phyloP scores from a whole-genome alignment of 1,140 invertebrate species.

The Pygmarrhopalites habei region DNA sequence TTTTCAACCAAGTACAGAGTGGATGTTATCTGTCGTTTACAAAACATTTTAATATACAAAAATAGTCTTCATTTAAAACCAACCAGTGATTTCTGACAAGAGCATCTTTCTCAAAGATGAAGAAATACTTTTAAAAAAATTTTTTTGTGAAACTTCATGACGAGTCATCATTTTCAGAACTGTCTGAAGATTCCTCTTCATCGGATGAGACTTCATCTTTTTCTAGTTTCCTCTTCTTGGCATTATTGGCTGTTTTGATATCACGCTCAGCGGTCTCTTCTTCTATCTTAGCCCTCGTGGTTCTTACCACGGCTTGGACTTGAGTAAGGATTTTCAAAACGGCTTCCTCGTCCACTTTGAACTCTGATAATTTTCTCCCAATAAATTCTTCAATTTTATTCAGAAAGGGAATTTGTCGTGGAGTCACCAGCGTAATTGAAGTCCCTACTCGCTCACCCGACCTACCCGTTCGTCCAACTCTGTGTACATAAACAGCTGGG shows the following conservation, averaged over 20 bases:
- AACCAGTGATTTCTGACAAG: too few species aligned
- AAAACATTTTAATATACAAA: too few species aligned
- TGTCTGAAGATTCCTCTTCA: not conserved
- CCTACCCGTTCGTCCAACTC: slow-evolving; percentile 91
- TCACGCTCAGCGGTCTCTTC: slow-evolving; percentile 7
- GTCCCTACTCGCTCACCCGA: slow-evolving; percentile 68
- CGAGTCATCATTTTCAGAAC: too few species aligned
- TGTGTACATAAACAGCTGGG: slow-evolving; percentile 91
- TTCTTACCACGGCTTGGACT: slow-evolving; percentile 18
- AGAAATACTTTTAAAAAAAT: too few species aligned
- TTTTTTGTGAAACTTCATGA: too few species aligned
- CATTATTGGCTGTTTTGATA: not conserved
- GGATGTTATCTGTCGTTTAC: too few species aligned
- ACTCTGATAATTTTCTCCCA: slow-evolving; percentile 75
- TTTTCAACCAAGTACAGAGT: too few species aligned
- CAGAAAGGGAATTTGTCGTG: slow-evolving; percentile 73
- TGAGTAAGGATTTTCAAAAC: slow-evolving; percentile 34
- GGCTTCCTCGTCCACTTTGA: slow-evolving; percentile 59
- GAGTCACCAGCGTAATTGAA: slow-evolving; percentile 84
- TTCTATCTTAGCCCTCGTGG: slow-evolving; percentile 13
- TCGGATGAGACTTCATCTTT: not conserved
- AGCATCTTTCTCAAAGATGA: too few species aligned
- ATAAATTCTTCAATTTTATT: slow-evolving; percentile 78
- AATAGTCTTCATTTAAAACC: too few species aligned
- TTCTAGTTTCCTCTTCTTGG: not conserved